Conservation (phyloP, 2,888 invertebrate genomes). For the Luperina nickerlii region DNA sequence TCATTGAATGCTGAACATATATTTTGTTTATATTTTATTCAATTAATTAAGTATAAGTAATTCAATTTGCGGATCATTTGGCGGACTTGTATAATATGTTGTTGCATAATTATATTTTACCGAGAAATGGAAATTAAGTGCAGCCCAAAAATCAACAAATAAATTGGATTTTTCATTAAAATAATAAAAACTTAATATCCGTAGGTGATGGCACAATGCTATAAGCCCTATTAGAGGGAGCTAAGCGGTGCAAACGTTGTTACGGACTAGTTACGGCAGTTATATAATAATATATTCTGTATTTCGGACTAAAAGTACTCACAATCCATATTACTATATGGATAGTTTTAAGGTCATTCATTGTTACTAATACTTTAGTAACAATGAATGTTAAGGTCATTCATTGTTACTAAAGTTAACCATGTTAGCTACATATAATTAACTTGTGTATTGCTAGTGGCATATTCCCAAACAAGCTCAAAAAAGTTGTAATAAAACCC, state of each 20-base stretch:
- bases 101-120: too few relatives aligned
- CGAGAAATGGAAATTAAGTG: slow-evolving; percentile 5
- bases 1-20: slow-evolving; percentile 14
- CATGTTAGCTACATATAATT: too few relatives aligned
- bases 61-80: neutral
- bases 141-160: neutral
- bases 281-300: too few relatives aligned
- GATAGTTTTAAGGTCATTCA: too few relatives aligned
- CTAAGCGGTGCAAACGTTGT: neutral
- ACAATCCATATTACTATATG: too few relatives aligned
- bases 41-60: neutral
- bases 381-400: too few relatives aligned
- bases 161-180: slow-evolving; percentile 6
- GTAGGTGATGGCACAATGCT: neutral
- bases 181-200: neutral
- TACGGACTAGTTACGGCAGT: neutral
- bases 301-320: too few relatives aligned
- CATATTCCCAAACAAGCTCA: too few relatives aligned
- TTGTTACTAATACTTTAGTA: too few relatives aligned
- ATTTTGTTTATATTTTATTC: slow-evolving; percentile 18
- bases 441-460: too few relatives aligned
- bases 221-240: neutral
- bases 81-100: neutral
- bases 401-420: too few relatives aligned
- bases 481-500: too few relatives aligned